Evolutionary conservation across 2,797 vertebrate genomes (phyloP).

Genomic region (Pelobates cultripes): DNA sequence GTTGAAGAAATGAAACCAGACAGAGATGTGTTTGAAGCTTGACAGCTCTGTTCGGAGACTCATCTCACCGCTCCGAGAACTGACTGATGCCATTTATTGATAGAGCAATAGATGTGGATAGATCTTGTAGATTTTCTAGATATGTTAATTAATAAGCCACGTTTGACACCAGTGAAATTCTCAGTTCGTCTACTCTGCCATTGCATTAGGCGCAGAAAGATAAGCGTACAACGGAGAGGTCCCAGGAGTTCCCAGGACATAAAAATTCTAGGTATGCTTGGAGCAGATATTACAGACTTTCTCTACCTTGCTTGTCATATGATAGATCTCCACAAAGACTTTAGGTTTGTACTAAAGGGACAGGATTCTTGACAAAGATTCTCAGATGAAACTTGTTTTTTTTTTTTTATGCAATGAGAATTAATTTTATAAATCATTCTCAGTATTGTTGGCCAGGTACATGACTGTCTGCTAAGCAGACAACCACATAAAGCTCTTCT

Average conservation of each 20-base stretch:
- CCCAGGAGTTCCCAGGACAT: slow-evolving; percentile 29
- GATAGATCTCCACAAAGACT: slow-evolving; percentile 21
- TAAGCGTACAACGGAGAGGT: slow-evolving; percentile 20
- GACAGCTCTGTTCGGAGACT: background rate
- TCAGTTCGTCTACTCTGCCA: slow-evolving; percentile 4
- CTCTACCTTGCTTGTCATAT: slow-evolving; percentile 16
- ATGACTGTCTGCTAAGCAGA: too few species aligned
- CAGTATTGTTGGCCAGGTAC: too few species aligned
- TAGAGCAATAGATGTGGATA: background rate
- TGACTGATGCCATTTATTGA: slow-evolving; percentile 20
- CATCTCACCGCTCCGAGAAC: background rate
- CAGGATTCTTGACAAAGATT: background rate
- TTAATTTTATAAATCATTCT: too few species aligned
- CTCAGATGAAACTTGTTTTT: background rate
- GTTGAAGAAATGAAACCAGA: background rate
- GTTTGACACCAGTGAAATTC: slow-evolving; percentile 34
- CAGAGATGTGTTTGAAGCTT: background rate
- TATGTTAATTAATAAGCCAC: slow-evolving; percentile 48
- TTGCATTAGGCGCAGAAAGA: slow-evolving; percentile 32
- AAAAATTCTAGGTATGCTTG: slow-evolving; percentile 18
- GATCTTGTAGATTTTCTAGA: slow-evolving; percentile 43
- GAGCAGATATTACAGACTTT: slow-evolving; percentile 15
- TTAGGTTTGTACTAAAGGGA: background rate
- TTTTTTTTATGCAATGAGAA: too few species aligned
- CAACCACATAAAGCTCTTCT: too few species aligned